A percentile compares a stretch with the other conserved stretches of the same genome.
phyloP scores from a whole-genome alignment of 1,140 invertebrate genomes.

The Meloidogyne exigua region DNA sequence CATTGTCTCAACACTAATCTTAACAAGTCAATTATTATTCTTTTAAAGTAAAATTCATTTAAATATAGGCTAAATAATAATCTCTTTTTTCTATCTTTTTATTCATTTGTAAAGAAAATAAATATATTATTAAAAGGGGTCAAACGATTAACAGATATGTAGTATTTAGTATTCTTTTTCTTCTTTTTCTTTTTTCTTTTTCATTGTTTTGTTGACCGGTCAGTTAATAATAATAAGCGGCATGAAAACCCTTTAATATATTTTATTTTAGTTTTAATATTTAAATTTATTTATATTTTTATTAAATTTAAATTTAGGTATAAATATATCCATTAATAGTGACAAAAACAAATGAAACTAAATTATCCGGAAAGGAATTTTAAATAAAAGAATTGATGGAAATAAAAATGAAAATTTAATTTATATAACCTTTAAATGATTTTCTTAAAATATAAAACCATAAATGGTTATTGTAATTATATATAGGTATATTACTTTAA shows the following conservation, averaged over 20 bases:
- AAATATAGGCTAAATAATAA: not conserved
- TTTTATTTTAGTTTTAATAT: too few relatives aligned
- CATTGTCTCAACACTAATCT: not conserved
- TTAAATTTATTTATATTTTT: not conserved
- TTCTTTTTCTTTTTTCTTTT: not conserved
- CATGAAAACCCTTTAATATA: too few relatives aligned
- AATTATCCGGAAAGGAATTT: not conserved
- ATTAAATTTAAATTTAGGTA: too few relatives aligned
- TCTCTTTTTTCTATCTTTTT: not conserved
- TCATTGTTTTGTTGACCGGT: not conserved
- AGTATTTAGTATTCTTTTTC: too few relatives aligned
- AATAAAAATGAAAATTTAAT: too few relatives aligned
- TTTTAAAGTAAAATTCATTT: not conserved
- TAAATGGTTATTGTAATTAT: too few relatives aligned
- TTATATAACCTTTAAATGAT: not conserved
- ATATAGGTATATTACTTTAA: too few relatives aligned
- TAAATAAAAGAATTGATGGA: not conserved
- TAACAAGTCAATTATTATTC: not conserved
- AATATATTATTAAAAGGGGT: not conserved
- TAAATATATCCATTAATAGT: too few relatives aligned
- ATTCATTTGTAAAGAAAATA: not conserved
- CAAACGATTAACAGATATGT: not conserved
- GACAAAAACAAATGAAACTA: not conserved
- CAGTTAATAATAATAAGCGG: not conserved
- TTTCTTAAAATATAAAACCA: not conserved